phyloP scores from a whole-genome alignment of 1,140 invertebrate species.

The Argopecten irradians region DNA sequence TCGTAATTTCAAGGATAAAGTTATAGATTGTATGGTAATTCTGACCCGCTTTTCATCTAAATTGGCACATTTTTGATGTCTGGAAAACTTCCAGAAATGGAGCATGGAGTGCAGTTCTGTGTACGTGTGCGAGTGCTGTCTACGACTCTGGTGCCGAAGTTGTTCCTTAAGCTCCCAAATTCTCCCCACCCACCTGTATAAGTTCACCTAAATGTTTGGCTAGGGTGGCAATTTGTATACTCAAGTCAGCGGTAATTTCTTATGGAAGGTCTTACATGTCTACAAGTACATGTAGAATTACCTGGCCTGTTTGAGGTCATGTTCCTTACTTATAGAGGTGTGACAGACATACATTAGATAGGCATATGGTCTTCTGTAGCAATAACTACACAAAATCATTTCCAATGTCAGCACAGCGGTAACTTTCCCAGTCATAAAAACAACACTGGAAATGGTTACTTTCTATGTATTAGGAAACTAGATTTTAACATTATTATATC shows the following conservation, averaged over 20 bases:
- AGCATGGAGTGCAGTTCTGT: not conserved
- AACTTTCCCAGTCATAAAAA: not conserved
- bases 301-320: not conserved
- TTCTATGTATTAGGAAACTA: not conserved
- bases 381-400: not conserved
- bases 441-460: not conserved
- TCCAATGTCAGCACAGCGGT: not conserved
- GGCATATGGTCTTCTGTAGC: not conserved
- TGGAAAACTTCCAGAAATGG: not conserved
- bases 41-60: constrained; percentile 20
- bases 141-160: not conserved
- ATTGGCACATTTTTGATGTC: constrained; percentile 21
- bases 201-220: not conserved
- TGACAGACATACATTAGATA: not conserved
- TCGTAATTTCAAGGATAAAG: constrained; percentile 10
- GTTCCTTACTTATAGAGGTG: not conserved
- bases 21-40: constrained; percentile 12
- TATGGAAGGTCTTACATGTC: not conserved
- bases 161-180: not conserved
- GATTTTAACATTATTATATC: not conserved
- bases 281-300: not conserved
- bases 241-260: not conserved
- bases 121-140: not conserved
- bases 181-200: not conserved
- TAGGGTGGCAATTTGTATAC: constrained; percentile 3